Evolutionary conservation across 2,888 invertebrate genomes (phyloP), one percentile per base, ranked within the genome.

Genomic region (Zhuqinia jingwanae): DNA sequence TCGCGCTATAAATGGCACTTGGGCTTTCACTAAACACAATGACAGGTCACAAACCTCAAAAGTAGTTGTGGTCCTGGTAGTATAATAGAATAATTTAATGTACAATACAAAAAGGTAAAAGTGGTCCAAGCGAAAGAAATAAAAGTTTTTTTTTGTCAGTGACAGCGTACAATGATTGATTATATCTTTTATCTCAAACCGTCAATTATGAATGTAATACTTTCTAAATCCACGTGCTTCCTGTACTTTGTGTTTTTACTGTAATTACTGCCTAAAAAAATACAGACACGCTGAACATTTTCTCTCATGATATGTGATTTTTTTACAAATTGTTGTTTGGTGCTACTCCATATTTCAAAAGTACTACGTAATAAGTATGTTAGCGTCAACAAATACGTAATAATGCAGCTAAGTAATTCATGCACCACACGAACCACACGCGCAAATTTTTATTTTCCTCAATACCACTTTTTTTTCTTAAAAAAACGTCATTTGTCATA

Each of bases 191-290:
- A 20, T 56, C 22, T 56, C 56, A 56, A 13, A n/a, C 56, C 5
- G 5, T 56, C 20, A 56, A 13, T 22, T 2, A 50, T 13, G 15
- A n/a, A 13, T 15, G 50, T 10, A 50, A 50, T 15, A 50, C 15
- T n/a, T 11, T 13, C 15, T 2, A 50, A 11, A 50, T 15, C 6
- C 50, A 2, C 2, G 2, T 50, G 15, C 15, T 50, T 50, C 50
- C 50, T 50, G n/a, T 2, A 50, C n/a, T n/a, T 50, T 50, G 6
- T 50, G 10, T 13, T 50, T 15, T 50, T n/a, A 50, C 10, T 50
- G 50, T 50, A 50, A 50, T 50, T 50, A 50, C 50, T 50, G 50
- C n/a, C n/a, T n/a, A n/a, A n/a, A n/a, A n/a, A n/a, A n/a, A n/a
- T n/a, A n/a, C n/a, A n/a, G n/a, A n/a, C n/a, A 15, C 50, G 50